Base-by-base conservation (phyloP, 2,888 invertebrate species). In the Metellina segmentata region DNA sequence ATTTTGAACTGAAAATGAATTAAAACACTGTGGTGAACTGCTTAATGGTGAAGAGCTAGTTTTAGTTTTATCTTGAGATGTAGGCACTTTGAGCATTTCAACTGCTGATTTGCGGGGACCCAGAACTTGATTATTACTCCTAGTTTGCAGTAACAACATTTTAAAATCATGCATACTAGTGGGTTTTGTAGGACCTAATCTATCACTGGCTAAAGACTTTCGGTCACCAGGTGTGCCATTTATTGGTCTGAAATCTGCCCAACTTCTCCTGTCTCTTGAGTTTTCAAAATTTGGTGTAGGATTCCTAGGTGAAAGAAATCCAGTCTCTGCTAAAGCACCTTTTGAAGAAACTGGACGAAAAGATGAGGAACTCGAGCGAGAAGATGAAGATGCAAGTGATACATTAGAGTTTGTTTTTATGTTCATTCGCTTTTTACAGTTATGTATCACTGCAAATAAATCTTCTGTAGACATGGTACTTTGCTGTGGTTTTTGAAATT, bases 131-230 rank as follows among this genome's bases (percentile, higher is more conserved):
- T 85, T 93, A n/a, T 90, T 93, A 53, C 90, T 91, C 70, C 94
- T 92, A 11, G 93, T 92, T 49, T 94, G 93, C 4, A 94, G 90
- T 48, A 94, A 81, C 9, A 98, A 95, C 94, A 97, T 96, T 94
- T 98, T 98, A 94, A 98, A 98, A 95, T 98, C 98, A 94, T 97
- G 96, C 92, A 98, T 96, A 2, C 97, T 97, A 0, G 97, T 98
- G 94, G 97, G 97, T 91, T 96, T 96, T 53, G 91, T 90, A 20
- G 94, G 94, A 34, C 94, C 94, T 53, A 94, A 81, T 20, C 94
- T 93, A 78, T 94, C 94, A 77, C 94, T 93, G 6, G 94, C 94
- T 90, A 94, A 87, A 71, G 92, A 93, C 49, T 93, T 93, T n/a
- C 93, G 53, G 61, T 91, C 91, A 85, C 90, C 34, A n/a, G 91